Evolutionary conservation across 1,140 invertebrate genomes (phyloP).

Genomic region (Macrocentrus cingulum): DNA sequence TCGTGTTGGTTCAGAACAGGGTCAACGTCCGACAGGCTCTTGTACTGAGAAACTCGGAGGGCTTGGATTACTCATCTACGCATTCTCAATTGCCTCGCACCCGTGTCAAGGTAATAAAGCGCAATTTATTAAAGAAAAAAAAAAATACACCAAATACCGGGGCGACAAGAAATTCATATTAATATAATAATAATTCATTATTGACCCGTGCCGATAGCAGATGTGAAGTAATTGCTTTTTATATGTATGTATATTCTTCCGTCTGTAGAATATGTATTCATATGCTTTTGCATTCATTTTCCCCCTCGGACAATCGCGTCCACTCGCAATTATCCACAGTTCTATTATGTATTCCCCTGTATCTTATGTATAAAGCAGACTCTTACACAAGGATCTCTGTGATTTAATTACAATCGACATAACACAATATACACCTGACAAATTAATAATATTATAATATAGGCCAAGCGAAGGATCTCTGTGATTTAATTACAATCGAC

Average conservation of each 20-base stretch:
- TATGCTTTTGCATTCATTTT: slow-evolving; percentile 19
- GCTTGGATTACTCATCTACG: slow-evolving; percentile 30
- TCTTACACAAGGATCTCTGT: background rate
- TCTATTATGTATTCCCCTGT: slow-evolving; percentile 8
- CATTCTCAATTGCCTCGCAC: slow-evolving; percentile 43
- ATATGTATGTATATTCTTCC: slow-evolving; percentile 26
- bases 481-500: slow-evolving; percentile 5
- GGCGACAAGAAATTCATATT: slow-evolving; percentile 18
- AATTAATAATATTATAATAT: slow-evolving; percentile 10
- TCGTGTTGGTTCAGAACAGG: slow-evolving; percentile 41
- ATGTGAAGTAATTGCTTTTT: slow-evolving; percentile 19
- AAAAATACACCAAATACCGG: slow-evolving; percentile 8
- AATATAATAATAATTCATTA: slow-evolving; percentile 26
- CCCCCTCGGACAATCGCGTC: slow-evolving; percentile 7
- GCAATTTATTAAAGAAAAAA: no score
- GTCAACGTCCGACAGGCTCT: slow-evolving; percentile 38
- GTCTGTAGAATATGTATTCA: slow-evolving; percentile 13
- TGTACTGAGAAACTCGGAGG: slow-evolving; percentile 35
- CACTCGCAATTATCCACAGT: slow-evolving; percentile 22
- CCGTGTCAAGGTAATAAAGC: slow-evolving; percentile 41
- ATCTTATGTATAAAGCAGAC: slow-evolving; percentile 13
- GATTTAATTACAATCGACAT: slow-evolving; percentile 5
- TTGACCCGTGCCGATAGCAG: slow-evolving; percentile 21
- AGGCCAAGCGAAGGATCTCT: background rate
- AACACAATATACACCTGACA: slow-evolving; percentile 4